Evolutionary conservation across 2,888 invertebrate genomes (phyloP).

Genomic region (Exephanes ischioxanthus): DNA sequence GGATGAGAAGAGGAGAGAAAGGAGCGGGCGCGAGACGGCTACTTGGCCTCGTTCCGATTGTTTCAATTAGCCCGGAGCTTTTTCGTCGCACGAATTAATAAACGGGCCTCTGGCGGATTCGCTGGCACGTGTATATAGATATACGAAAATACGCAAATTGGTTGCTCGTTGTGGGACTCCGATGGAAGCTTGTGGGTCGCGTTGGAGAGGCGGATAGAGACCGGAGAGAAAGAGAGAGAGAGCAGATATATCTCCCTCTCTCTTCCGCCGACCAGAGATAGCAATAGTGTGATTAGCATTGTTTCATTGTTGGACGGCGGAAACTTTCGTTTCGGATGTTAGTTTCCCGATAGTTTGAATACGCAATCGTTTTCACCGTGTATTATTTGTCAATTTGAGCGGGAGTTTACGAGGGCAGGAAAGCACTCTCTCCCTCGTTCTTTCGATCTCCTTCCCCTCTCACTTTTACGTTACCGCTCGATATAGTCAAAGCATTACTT

Average conservation of each 20-base stretch:
- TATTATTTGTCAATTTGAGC: conserved; percentile 72
- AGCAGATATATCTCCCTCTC: not conserved
- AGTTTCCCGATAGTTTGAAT: conserved; percentile 70
- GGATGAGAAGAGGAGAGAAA: conserved; percentile 5
- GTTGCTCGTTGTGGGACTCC: conserved; percentile 16
- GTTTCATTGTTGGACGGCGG: conserved; percentile 62
- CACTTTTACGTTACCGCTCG: conserved; percentile 9
- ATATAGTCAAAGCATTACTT: conserved; percentile 15
- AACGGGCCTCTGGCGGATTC: conserved; percentile 34
- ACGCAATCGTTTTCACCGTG: conserved; percentile 68
- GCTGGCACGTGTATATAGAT: conserved; percentile 1
- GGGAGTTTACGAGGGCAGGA: conserved; percentile 42
- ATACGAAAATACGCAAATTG: conserved; percentile 41
- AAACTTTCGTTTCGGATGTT: conserved; percentile 71
- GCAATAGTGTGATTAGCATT: conserved; percentile 68
- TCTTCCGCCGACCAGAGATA: conserved; percentile 51
- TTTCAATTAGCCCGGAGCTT: conserved; percentile 66
- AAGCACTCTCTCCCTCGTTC: conserved; percentile 33
- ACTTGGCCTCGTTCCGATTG: conserved; percentile 66
- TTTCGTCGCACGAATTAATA: conserved; percentile 59
- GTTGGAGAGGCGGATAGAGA: conserved; percentile 5
- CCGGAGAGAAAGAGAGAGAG: not conserved
- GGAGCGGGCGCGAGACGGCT: conserved; percentile 36
- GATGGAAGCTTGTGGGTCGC: conserved; percentile 19
- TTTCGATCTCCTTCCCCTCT: conserved; percentile 21